These are phyloP conservation scores for Augochlora pura DNA, from an alignment of 1,140 invertebrate genomes.

Conservation along the genomic window DNA sequence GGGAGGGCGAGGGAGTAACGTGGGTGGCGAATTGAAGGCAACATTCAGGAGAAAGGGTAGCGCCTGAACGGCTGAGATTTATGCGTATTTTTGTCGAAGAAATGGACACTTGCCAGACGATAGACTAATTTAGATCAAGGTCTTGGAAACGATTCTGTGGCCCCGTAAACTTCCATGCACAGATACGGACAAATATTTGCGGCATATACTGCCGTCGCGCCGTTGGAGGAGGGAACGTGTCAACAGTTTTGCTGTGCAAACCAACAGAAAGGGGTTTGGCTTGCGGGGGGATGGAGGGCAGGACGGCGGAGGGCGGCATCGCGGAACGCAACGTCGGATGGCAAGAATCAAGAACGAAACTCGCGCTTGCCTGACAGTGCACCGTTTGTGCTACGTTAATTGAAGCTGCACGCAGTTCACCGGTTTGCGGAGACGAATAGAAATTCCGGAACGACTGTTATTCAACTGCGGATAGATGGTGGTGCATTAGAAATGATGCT, in stretches of 20 bases:
- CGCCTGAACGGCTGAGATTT: slow-evolving; percentile 13
- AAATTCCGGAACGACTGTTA: neutral
- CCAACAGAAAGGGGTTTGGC: neutral
- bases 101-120: slow-evolving; percentile 45
- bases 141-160: slow-evolving; percentile 43
- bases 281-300: neutral
- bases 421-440: neutral
- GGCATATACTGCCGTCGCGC: neutral
- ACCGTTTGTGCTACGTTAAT: slow-evolving; percentile 17
- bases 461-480: neutral
- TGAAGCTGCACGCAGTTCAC: slow-evolving; percentile 16
- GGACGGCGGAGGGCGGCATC: too few species aligned
- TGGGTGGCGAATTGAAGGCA: neutral
- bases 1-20: too few species aligned
- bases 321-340: slow-evolving; percentile 1
- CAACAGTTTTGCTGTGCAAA: slow-evolving; percentile 19
- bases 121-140: slow-evolving; percentile 50
- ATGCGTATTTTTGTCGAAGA: slow-evolving; percentile 38
- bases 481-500: neutral
- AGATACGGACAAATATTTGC: slow-evolving; percentile 17
- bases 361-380: neutral
- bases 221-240: neutral
- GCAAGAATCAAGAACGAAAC: slow-evolving; percentile 36
- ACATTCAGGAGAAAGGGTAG: too few species aligned
- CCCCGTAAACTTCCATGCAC: slow-evolving; percentile 35